Base-by-base conservation (phyloP, 1,140 invertebrate genomes). In the Papilio glaucus region DNA sequence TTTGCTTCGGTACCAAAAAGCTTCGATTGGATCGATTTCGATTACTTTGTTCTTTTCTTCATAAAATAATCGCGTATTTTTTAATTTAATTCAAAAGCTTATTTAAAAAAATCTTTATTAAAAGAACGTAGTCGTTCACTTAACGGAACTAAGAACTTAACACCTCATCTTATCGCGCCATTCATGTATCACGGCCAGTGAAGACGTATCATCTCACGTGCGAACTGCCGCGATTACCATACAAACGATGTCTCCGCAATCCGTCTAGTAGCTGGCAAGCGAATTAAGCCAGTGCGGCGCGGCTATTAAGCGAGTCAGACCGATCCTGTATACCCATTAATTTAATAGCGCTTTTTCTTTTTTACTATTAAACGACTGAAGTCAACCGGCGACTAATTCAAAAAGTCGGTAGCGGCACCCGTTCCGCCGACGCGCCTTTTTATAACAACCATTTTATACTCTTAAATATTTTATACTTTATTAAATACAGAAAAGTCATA, bases 241-340 rank as follows among this genome's bases (percentile, higher is more conserved):
- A 83, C 79, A 87, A 81, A 86, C 81, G 80, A 85, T 81, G 80
- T 82, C 80, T 80, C 77, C 69, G 67, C 79, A 78, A 81, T 85
- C 74, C 75, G 77, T 80, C 72, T 76, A 26, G 70, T 57, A 53
- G 70, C 62, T 69, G n/a, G n/a, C n/a, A n/a, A 63, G 70, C 71
- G 73, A 65, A 65, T 72, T 76, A 79, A 78, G 75, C 73, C 53
- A 72, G 73, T 72, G 71, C 67, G 61, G 15, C 29, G 41, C 70
- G 53, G 53, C 76, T 73, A 75, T 77, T 78, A 79, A 75, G 41
- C 76, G 57, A 68, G 38, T 37, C 71, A 67, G 71, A 57, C 75
- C 72, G 73, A 75, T 77, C 67, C 72, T 29, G 63, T 71, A 57
- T 67, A 74, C 62, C 79, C 77, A 79, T 84, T 84, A 81, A 82